Percentiles rank a stretch among this genome's conserved stretches.
Evolutionary conservation across 2,888 invertebrate genomes (phyloP).

Genomic region (Protophormia terraenovae): DNA sequence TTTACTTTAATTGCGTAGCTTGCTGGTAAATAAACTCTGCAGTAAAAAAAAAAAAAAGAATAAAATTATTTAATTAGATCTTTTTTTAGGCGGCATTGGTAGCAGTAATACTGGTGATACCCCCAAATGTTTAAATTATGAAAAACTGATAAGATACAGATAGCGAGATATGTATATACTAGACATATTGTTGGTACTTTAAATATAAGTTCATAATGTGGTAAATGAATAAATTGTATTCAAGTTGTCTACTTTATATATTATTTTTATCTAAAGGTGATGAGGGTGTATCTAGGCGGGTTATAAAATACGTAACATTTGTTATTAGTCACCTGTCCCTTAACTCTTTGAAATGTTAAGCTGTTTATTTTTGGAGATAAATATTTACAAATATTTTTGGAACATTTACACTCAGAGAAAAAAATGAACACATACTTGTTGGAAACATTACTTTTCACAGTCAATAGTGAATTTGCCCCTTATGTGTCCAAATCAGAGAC

Average conservation of each 20-base stretch:
- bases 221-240: background rate
- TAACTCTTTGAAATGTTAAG: background rate
- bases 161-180: background rate
- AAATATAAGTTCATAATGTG: background rate
- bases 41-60: background rate
- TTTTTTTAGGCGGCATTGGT: background rate
- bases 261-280: background rate
- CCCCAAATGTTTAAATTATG: slow-evolving; percentile 7
- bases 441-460: no score
- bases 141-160: slow-evolving; percentile 33
- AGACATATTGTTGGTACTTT: background rate
- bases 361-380: background rate
- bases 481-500: no score
- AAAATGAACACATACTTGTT: no score
- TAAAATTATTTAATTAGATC: slow-evolving; percentile 33
- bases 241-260: background rate
- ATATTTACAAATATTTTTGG: background rate
- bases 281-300: background rate
- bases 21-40: background rate
- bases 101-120: background rate
- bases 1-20: background rate
- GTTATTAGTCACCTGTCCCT: background rate
- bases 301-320: background rate
- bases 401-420: no score
- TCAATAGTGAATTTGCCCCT: no score